Base-by-base conservation (phyloP, 2,113 vertebrate genomes). In the Cynopterus brachyotis region DNA sequence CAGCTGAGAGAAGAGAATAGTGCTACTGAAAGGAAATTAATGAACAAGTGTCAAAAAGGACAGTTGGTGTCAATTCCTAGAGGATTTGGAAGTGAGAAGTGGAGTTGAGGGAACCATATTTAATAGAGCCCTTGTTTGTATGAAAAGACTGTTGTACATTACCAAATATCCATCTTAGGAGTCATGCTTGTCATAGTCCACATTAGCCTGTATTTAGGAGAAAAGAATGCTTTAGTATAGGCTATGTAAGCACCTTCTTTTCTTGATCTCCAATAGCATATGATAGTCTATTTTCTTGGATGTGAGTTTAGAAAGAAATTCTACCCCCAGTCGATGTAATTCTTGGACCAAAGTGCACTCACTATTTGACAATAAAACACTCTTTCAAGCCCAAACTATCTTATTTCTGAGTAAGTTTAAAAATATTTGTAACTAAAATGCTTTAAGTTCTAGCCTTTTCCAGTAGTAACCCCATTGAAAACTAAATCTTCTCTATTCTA, bases 1-100 rank as follows among this genome's bases (percentile, higher is more conserved):
- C 96, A 98, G 98, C 98, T 98, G 98, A 98, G 94, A 79, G 42
- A 72, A 95, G 69, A 98, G 87, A 98, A 98, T 96, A 59, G 67
- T 93, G 83, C 96, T 57, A 97, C 90, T 98, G 96, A 98, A 83
- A 97, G 69, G 89, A 98, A 98, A 96, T 91, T 96, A 98, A 97
- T 83, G 76, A 98, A 95, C 92, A 94, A 96, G 64, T 95, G 92
- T 98, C 98, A 98, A 98, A 95, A 96, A 26, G 67, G 98, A 96
- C 97, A 98, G 97, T 97, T 97, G 95, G 42, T 98, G 90, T 97
- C 96, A 97, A 0, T 97, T 98, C 96, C 96, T 97, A 96, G 93
- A 98, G 88, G 81, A 98, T 98, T 98, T 98, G 95, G 97, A 97
- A 96, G 57, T 80, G 83, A 97, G 90, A 97, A 89, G 82, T 89